Percentiles rank a stretch among this genome's conserved stretches.
phyloP scores from a whole-genome alignment of 2,797 vertebrate species.

The Sebastes paucispinis region DNA sequence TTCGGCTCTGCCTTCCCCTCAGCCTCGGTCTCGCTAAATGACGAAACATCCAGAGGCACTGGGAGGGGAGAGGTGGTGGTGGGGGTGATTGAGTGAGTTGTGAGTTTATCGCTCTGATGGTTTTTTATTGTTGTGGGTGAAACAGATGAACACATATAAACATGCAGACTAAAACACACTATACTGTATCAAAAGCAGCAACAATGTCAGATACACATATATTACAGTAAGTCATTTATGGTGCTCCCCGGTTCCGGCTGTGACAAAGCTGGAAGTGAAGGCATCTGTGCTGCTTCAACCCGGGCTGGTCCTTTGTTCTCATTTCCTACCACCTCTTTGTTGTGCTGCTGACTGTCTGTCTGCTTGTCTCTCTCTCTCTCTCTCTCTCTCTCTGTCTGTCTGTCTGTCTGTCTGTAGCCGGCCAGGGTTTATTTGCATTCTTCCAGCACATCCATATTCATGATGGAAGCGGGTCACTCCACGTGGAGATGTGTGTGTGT shows the following conservation, averaged over 20 bases:
- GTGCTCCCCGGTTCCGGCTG: slow-evolving; percentile 34
- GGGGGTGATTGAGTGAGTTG: slow-evolving; percentile 34
- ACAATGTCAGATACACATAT: not conserved
- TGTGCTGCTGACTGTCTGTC: slow-evolving; percentile 67
- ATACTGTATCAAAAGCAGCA: not conserved
- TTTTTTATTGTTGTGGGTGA: slow-evolving; percentile 36
- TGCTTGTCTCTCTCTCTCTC: slow-evolving; percentile 34
- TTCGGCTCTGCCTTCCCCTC: slow-evolving; percentile 22
- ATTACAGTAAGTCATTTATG: slow-evolving; percentile 11
- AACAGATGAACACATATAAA: slow-evolving; percentile 11
- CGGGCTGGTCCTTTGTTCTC: slow-evolving; percentile 79
- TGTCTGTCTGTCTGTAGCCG: slow-evolving; percentile 55
- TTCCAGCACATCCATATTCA: slow-evolving; percentile 84
- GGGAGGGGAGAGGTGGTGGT: not conserved
- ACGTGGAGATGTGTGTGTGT: slow-evolving; percentile 53
- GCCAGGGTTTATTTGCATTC: slow-evolving; percentile 80
- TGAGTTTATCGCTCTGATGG: slow-evolving; percentile 41
- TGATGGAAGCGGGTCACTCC: slow-evolving; percentile 81
- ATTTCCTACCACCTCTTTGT: slow-evolving; percentile 74
- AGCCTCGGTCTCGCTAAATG: slow-evolving; percentile 43
- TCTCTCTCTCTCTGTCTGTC: slow-evolving; percentile 46
- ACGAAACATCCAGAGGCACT: slow-evolving; percentile 25
- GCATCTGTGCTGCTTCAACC: slow-evolving; percentile 73
- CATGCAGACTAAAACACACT: slow-evolving; percentile 3
- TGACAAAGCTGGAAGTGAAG: slow-evolving; percentile 75